Percentiles rank a stretch among this genome's conserved stretches.
Evolutionary conservation across 2,797 vertebrate genomes (phyloP).

Genomic region (Argentina silus): DNA sequence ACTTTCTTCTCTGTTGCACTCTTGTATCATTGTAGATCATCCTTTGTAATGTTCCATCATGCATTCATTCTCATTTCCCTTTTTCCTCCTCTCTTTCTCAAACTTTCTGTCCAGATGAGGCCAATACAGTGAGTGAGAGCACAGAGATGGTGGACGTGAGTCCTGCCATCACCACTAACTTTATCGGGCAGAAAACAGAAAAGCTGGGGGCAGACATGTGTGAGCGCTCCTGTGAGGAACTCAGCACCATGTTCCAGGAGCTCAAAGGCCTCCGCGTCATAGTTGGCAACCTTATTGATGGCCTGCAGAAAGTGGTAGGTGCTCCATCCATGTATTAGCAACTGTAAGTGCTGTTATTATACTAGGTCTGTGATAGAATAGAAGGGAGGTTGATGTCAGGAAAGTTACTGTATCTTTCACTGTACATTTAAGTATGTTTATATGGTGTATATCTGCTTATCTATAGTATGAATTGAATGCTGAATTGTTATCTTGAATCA

Average conservation of each 20-base stretch:
- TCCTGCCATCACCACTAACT: conserved; percentile 82
- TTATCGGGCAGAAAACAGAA: conserved; percentile 81
- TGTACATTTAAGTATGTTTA: too few relatives aligned
- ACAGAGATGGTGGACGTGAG: conserved; percentile 86
- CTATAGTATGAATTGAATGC: too few relatives aligned
- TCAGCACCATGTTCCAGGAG: conserved; percentile 91
- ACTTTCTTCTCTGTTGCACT: conserved; percentile 40
- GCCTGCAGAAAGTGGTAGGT: conserved; percentile 92
- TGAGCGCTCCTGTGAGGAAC: conserved; percentile 92
- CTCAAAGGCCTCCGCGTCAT: conserved; percentile 88
- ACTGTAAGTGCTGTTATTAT: too few relatives aligned
- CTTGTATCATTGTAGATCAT: conserved; percentile 36
- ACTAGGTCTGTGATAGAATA: too few relatives aligned
- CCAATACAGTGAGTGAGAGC: conserved; percentile 85
- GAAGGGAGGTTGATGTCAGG: too few relatives aligned
- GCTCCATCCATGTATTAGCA: too few relatives aligned
- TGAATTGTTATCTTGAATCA: too few relatives aligned
- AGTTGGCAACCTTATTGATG: conserved; percentile 90
- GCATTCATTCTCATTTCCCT: neutral
- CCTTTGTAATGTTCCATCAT: conserved; percentile 14
- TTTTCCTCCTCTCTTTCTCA: neutral
- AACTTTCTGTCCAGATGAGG: conserved; percentile 77
- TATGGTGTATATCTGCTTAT: too few relatives aligned
- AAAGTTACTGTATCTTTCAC: too few relatives aligned
- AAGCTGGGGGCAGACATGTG: conserved; percentile 82